These are phyloP conservation scores for Plebejus argus DNA, from an alignment of 2,888 invertebrate species.

Conservation along the genomic window DNA sequence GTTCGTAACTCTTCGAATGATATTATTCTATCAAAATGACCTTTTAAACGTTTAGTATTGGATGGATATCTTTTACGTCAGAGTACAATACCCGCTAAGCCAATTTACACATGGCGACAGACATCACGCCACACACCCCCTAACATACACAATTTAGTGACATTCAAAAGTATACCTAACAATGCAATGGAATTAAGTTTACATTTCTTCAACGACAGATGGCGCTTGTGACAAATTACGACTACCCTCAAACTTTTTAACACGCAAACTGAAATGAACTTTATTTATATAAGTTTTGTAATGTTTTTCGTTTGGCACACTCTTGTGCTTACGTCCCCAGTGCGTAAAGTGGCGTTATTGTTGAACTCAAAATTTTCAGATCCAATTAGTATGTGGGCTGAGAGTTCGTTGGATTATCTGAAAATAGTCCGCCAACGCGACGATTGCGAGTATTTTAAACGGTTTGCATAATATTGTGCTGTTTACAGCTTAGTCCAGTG, in stretches of 20 bases:
- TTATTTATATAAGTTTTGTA: neutral
- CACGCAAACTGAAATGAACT: neutral
- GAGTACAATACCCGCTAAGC: slow-evolving; percentile 29
- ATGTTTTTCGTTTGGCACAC: neutral
- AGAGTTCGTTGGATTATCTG: neutral
- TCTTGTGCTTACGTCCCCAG: neutral
- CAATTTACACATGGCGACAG: slow-evolving; percentile 15
- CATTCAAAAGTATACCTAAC: neutral
- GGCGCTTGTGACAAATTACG: neutral
- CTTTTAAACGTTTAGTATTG: neutral
- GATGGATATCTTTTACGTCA: neutral
- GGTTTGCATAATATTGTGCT: neutral
- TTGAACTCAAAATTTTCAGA: slow-evolving; percentile 9
- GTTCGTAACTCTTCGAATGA: neutral
- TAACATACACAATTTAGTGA: neutral
- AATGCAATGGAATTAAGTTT: neutral
- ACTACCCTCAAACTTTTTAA: neutral
- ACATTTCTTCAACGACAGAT: neutral
- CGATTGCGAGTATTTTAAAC: neutral
- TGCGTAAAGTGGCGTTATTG: neutral
- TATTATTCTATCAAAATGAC: neutral
- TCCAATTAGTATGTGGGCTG: slow-evolving; percentile 12
- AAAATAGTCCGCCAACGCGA: slow-evolving; percentile 7
- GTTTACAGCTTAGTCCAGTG: neutral
- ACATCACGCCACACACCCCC: slow-evolving; percentile 15